phyloP scores from a whole-genome alignment of 2,888 invertebrate genomes.

The Mimachlamys varia region DNA sequence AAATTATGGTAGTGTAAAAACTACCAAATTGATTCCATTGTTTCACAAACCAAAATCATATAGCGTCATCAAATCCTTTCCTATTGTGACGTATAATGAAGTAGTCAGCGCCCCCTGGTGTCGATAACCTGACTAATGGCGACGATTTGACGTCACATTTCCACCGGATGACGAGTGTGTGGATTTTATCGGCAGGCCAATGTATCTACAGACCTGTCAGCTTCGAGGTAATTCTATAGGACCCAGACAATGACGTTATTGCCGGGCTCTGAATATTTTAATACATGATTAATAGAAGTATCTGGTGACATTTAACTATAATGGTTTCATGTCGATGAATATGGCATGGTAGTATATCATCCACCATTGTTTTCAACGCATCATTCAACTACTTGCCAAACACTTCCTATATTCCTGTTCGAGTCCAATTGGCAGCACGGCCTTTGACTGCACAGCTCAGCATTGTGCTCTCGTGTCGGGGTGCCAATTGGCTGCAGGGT shows the following conservation, averaged over 20 bases:
- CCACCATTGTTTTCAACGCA: not conserved
- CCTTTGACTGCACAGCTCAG: not conserved
- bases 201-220: not conserved
- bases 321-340: not conserved
- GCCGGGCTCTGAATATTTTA: not conserved
- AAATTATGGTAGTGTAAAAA: not conserved
- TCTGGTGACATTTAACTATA: not conserved
- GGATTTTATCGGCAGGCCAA: not conserved
- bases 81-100: not conserved
- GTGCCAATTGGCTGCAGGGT: not conserved
- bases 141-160: not conserved
- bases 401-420: not conserved
- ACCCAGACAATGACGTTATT: not conserved
- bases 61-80: not conserved
- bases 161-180: not conserved
- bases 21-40: not conserved
- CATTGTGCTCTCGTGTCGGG: not conserved
- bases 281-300: conserved; percentile 6
- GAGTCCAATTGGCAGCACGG: not conserved
- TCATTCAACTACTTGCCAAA: not conserved
- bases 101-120: conserved; percentile 1
- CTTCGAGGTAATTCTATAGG: not conserved
- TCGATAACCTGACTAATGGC: not conserved
- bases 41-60: not conserved
- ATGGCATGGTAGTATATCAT: not conserved